phyloP scores from a whole-genome alignment of 2,797 vertebrate species.

The Pristis pectinata region DNA sequence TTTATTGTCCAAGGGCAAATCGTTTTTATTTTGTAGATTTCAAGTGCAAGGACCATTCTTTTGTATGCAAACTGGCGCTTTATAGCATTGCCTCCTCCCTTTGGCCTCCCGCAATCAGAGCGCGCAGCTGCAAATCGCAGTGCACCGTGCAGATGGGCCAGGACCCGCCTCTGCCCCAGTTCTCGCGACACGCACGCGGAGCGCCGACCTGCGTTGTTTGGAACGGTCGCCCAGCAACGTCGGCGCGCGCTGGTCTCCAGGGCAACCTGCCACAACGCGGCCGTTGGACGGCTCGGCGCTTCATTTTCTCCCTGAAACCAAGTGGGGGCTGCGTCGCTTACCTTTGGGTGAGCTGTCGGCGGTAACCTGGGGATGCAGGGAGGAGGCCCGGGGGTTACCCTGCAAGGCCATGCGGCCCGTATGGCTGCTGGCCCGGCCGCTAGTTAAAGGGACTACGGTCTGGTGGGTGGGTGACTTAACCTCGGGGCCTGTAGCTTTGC shows the following conservation, averaged over 20 bases:
- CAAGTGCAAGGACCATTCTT: too few species aligned
- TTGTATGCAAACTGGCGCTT: too few species aligned
- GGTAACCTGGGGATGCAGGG: not conserved
- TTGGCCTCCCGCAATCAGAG: too few species aligned
- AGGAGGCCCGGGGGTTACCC: not conserved
- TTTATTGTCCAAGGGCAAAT: too few species aligned
- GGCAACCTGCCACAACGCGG: not conserved
- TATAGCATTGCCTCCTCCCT: too few species aligned
- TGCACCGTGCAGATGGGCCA: too few species aligned
- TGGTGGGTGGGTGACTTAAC: not conserved
- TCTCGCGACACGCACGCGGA: not conserved
- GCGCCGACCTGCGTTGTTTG: not conserved
- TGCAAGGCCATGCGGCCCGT: not conserved
- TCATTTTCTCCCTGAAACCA: not conserved
- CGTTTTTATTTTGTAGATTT: too few species aligned
- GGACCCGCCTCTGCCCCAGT: not conserved
- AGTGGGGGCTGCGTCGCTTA: not conserved
- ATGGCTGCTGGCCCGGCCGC: not conserved
- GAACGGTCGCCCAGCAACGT: not conserved
- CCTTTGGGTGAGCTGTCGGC: not conserved
- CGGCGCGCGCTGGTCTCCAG: not conserved
- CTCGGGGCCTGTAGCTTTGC: not conserved
- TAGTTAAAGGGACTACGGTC: too few species aligned
- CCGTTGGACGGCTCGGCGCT: not conserved
- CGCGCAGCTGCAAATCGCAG: too few species aligned